Percentiles rank a stretch among this genome's conserved stretches.
These are phyloP conservation scores for Magallana ariakensis DNA, from an alignment of 1,140 invertebrate species.

Conservation along the genomic window DNA sequence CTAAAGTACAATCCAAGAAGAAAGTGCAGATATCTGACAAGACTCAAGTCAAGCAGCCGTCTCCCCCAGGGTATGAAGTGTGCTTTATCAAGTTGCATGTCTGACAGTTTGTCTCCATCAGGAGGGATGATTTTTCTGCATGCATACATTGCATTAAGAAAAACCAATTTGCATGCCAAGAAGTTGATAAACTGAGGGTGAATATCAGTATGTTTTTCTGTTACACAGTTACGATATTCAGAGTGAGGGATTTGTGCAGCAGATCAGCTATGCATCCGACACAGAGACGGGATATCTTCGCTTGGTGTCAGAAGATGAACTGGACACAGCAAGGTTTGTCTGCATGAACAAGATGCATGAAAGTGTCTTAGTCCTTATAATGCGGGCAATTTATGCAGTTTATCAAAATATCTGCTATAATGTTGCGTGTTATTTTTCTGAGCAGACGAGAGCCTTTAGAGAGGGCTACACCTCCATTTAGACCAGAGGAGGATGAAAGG, in stretches of 20 bases:
- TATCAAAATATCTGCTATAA: neutral
- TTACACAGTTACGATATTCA: constrained; percentile 71
- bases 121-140: neutral
- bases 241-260: constrained; percentile 70
- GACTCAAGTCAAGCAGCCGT: constrained; percentile 38
- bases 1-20: constrained; percentile 40
- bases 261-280: constrained; percentile 74
- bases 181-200: neutral
- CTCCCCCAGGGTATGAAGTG: constrained; percentile 46
- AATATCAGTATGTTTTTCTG: neutral
- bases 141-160: neutral
- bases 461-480: constrained; percentile 14
- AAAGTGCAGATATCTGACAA: constrained; percentile 42
- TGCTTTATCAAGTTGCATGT: constrained; percentile 7
- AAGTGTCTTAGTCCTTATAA: neutral
- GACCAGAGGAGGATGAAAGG: constrained; percentile 34
- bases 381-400: neutral
- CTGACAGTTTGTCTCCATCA: neutral
- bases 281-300: constrained; percentile 68
- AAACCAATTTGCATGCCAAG: neutral
- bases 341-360: constrained; percentile 24
- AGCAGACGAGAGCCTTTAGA: constrained; percentile 28
- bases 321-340: constrained; percentile 62
- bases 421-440: neutral
- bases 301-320: constrained; percentile 64